Evolutionary conservation across 2,113 vertebrate genomes (phyloP), one percentile per base, ranked within the genome.

Genomic region (Carettochelys insculpta): DNA sequence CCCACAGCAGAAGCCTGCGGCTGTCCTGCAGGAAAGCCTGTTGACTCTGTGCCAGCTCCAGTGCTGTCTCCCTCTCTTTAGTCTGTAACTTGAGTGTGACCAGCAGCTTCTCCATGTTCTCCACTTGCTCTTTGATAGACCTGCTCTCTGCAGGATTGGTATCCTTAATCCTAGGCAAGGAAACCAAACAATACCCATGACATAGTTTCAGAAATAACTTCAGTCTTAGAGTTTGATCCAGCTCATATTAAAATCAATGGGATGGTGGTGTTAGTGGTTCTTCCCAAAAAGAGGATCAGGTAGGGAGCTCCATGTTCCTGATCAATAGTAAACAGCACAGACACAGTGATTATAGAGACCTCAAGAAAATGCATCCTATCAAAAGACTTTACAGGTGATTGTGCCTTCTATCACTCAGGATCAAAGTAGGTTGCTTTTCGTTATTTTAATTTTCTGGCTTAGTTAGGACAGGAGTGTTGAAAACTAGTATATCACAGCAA

Each of bases 81-180:
- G 97, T 97, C 80, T 95, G 97, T 34, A 38, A 48, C 88, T 97
- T 98, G 53, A 98, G 97, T 86, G 94, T 95, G 85, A 53, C 71
- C 90, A 99, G 96, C 83, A 98, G 97, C 5, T 86, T 90, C 86
- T 98, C 98, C 96, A 99, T 97, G 22, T 50, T 93, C 48, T 94
- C 94, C 41, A 99, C 97, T 81, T 98, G 98, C 89, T 98, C 95
- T 68, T 96, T 96, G 87, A 99, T 98, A 84, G 96, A 95, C 0
- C 47, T 97, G 76, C 97, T 98, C 90, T 99, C 98, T 25, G 96
- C 58, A 2, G 98, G 98, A 85, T 97, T 98, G 82, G 97, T 98
- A 85, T 98, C 98, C 90, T 98, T 95, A 82, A 98, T 98, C 97
- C 99, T 99, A 92, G 16, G 90, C 86, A 24, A 87, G 12, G 52